phyloP scores from a whole-genome alignment of 1,140 invertebrate species.

The Dreissena rostriformis region DNA sequence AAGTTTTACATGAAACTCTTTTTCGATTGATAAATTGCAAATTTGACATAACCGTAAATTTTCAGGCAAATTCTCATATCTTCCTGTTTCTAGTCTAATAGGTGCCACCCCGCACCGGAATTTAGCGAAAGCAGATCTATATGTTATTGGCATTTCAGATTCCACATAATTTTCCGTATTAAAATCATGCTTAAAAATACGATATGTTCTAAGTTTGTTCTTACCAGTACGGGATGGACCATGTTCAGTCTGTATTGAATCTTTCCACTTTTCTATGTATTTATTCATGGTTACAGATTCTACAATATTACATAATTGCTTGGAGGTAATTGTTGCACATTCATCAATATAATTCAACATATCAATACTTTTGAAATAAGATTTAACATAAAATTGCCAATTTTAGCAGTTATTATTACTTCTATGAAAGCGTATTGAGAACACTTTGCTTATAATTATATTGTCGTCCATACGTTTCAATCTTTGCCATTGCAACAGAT shows the following conservation, averaged over 20 bases:
- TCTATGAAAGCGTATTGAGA: not conserved
- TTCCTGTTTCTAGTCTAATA: slow-evolving; percentile 8
- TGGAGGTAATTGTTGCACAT: not conserved
- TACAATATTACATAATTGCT: not conserved
- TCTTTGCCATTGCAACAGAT: slow-evolving; percentile 9
- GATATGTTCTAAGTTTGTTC: slow-evolving; percentile 36
- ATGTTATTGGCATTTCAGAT: not conserved
- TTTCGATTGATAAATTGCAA: slow-evolving; percentile 16
- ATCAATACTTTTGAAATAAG: not conserved
- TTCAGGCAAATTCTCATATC: slow-evolving; percentile 18
- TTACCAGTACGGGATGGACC: not conserved
- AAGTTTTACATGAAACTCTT: slow-evolving; percentile 24
- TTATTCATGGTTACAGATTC: not conserved
- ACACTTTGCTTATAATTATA: not conserved
- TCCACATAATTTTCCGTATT: slow-evolving; percentile 9
- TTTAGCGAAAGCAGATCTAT: slow-evolving; percentile 27
- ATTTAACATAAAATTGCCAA: not conserved
- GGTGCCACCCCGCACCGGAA: slow-evolving; percentile 33
- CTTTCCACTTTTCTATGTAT: slow-evolving; percentile 13
- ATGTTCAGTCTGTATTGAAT: slow-evolving; percentile 1
- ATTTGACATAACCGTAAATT: slow-evolving; percentile 17
- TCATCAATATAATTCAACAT: not conserved
- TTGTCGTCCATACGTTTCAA: not conserved
- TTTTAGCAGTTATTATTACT: not conserved
- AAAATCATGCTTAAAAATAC: slow-evolving; percentile 16